A percentile compares a stretch with the other conserved stretches of the same genome.
Evolutionary conservation across 2,888 invertebrate species (phyloP).

Genomic region (Mactromeris polynyma): DNA sequence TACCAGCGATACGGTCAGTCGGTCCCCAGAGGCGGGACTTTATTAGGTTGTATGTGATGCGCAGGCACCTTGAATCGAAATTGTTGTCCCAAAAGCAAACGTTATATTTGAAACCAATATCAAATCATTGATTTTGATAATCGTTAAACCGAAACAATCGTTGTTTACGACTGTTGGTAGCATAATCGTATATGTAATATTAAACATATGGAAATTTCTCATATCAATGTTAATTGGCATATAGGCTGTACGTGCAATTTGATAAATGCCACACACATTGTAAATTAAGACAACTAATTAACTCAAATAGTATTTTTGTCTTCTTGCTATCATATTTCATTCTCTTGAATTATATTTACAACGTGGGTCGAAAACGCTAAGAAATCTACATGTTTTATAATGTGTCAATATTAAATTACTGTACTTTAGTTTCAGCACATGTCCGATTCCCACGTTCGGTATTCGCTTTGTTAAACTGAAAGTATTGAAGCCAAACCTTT

Average conservation of each 20-base stretch:
- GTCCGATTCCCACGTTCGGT: neutral
- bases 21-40: neutral
- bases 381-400: neutral
- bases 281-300: neutral
- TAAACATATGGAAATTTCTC: too few relatives aligned
- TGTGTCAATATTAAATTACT: neutral
- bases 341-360: neutral
- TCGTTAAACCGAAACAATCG: neutral
- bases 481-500: neutral
- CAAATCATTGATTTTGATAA: neutral
- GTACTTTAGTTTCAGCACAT: neutral
- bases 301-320: neutral
- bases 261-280: neutral
- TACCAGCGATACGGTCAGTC: constrained; percentile 34
- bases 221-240: too few relatives aligned
- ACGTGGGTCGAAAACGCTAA: neutral
- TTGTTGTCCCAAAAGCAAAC: neutral
- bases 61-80: neutral
- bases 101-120: neutral
- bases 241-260: too few relatives aligned
- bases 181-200: neutral
- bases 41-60: constrained; percentile 20
- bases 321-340: neutral
- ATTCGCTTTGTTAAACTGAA: neutral
- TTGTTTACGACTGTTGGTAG: neutral